phyloP scores from a whole-genome alignment of 2,888 invertebrate species.

The Oeneis ivallda region DNA sequence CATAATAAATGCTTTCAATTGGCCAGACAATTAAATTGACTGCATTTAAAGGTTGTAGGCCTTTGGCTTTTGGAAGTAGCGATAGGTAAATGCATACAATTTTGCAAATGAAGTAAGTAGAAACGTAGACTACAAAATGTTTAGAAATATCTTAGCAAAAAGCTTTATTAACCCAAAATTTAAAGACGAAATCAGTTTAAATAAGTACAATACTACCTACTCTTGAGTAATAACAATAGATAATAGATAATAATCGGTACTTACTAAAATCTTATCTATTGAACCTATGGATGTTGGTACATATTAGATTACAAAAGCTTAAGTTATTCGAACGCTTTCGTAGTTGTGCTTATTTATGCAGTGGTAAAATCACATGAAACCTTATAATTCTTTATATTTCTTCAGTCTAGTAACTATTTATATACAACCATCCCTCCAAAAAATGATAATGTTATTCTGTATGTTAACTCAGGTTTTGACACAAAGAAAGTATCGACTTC shows the following conservation, averaged over 20 bases:
- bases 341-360: conserved; percentile 6
- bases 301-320: conserved; percentile 8
- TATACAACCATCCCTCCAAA: too few relatives aligned
- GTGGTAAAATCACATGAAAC: background rate
- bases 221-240: too few relatives aligned
- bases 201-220: background rate
- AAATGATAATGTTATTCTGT: conserved; percentile 13
- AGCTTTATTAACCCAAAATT: background rate
- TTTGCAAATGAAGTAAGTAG: background rate
- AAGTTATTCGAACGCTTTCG: conserved; percentile 4
- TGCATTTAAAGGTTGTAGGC: background rate
- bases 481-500: conserved; percentile 81
- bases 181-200: background rate
- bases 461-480: conserved; percentile 78
- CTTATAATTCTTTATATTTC: background rate
- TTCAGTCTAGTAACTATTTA: background rate
- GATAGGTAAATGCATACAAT: background rate
- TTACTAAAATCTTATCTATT: conserved; percentile 2
- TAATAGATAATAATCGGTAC: background rate
- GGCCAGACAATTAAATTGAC: background rate
- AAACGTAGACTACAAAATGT: background rate
- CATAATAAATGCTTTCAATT: conserved; percentile 1
- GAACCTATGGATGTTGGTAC: background rate
- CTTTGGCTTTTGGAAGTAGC: background rate
- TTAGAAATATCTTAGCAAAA: background rate